Evolutionary conservation across 2,797 vertebrate species (phyloP).

Genomic region (Bovichtus diacanthus): DNA sequence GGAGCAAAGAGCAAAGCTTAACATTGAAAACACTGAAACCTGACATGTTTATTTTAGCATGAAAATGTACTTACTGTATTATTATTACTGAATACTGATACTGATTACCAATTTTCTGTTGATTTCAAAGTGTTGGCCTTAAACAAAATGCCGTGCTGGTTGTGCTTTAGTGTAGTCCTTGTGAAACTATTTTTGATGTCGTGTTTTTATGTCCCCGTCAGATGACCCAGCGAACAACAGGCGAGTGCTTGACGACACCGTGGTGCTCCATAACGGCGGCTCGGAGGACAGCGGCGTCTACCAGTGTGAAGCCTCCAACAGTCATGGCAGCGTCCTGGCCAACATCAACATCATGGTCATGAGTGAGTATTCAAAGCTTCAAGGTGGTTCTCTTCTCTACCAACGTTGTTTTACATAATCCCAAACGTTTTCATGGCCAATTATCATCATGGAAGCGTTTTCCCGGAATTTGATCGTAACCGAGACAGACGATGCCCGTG

Average conservation of each 20-base stretch:
- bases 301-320: conserved; percentile 94
- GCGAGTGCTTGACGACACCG: conserved; percentile 76
- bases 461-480: neutral
- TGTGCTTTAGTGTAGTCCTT: neutral
- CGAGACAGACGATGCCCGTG: too few species aligned
- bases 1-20: neutral
- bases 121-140: accelerated
- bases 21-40: neutral
- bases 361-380: conserved; percentile 84
- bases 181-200: conserved; percentile 2
- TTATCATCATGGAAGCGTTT: conserved; percentile 1
- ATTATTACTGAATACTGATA: too few species aligned
- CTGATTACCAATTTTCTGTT: neutral
- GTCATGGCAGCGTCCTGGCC: conserved; percentile 89
- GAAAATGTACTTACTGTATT: neutral
- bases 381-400: neutral
- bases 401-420: conserved; percentile 1
- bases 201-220: conserved; percentile 49
- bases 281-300: conserved; percentile 90
- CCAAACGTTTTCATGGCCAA: neutral
- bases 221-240: conserved; percentile 62
- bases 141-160: neutral
- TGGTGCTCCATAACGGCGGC: conserved; percentile 81
- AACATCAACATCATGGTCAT: conserved; percentile 91
- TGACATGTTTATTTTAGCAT: neutral